Evolutionary conservation across 2,888 invertebrate species (phyloP).

Genomic region (Cinara cedri): DNA sequence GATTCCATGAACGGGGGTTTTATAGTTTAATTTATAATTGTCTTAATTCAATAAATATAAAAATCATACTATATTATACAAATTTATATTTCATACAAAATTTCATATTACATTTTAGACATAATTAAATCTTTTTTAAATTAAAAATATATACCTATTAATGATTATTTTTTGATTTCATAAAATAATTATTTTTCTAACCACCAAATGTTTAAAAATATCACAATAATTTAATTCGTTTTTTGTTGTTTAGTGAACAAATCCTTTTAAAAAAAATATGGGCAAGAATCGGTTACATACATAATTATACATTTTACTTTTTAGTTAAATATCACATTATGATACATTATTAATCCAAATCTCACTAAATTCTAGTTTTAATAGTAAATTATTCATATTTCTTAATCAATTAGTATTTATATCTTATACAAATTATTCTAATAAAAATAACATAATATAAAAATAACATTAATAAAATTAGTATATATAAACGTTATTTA

Average conservation of each 20-base stretch:
- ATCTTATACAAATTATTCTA: slow-evolving; percentile 29
- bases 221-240: slow-evolving; percentile 51
- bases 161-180: slow-evolving; percentile 25
- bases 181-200: slow-evolving; percentile 28
- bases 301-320: too few species aligned
- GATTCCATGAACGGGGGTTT: too few species aligned
- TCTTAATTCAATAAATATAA: too few species aligned
- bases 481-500: slow-evolving; percentile 15
- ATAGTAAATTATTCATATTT: slow-evolving; percentile 33
- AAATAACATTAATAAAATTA: slow-evolving; percentile 21
- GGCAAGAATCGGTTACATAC: slow-evolving; percentile 37
- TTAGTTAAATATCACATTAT: not conserved
- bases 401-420: slow-evolving; percentile 26
- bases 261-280: slow-evolving; percentile 6
- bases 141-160: slow-evolving; percentile 21
- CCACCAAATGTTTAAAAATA: slow-evolving; percentile 46
- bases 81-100: not conserved
- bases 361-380: slow-evolving; percentile 38
- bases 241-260: slow-evolving; percentile 5
- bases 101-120: too few species aligned
- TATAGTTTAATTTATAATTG: too few species aligned
- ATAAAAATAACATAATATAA: slow-evolving; percentile 45
- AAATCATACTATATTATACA: not conserved
- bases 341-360: slow-evolving; percentile 27
- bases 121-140: too few species aligned